Evolutionary conservation across 2,113 vertebrate species (phyloP), one percentile per base, ranked within the genome.

Genomic region (Macaca nemestrina): DNA sequence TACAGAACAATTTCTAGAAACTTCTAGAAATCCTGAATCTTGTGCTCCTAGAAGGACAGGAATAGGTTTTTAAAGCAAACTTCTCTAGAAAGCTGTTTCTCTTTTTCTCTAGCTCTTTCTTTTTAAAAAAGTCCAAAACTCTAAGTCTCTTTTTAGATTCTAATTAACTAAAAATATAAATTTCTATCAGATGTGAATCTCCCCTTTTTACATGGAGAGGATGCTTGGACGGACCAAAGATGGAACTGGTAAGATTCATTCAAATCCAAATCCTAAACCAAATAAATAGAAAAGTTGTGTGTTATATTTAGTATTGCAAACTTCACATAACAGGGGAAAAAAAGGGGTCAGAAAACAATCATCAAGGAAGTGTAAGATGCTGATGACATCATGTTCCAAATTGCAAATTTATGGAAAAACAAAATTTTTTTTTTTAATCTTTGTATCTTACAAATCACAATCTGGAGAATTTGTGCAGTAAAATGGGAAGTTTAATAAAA

Each of bases 51-150:
- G 55, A 87, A 91, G 59, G 48, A 55, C 2, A 45, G 8, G 17
- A 10, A 78, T 2, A 76, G 14, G 70, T 67, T 50, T 93, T 27
- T 10, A 72, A 59, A 43, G 72, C 38, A 88, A 40, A 70, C 13
- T 80, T 93, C 75, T 87, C 52, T 78, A 92, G 64, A 96, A 92
- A 93, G 16, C 23, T 57, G 20, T 45, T 17, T 90, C 23, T 67
- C 20, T 55, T 38, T 88, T 6, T 78, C 52, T 82, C 23, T 76
- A 92, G 55, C 8, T 89, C 79, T 94, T 35, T 59, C 61, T 30
- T 61, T 61, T 30, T 17, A 86, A 83, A 88, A 88, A 88, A 50
- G 17, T 64, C 61, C 3, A 48, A 48, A 78, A 43, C 8, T 50
- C 27, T 79, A 78, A 78, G 45, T 79, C 11, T 57, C 59, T 70